These are phyloP conservation scores for Encarsia formosa DNA, from an alignment of 2,888 invertebrate species.

Conservation along the genomic window DNA sequence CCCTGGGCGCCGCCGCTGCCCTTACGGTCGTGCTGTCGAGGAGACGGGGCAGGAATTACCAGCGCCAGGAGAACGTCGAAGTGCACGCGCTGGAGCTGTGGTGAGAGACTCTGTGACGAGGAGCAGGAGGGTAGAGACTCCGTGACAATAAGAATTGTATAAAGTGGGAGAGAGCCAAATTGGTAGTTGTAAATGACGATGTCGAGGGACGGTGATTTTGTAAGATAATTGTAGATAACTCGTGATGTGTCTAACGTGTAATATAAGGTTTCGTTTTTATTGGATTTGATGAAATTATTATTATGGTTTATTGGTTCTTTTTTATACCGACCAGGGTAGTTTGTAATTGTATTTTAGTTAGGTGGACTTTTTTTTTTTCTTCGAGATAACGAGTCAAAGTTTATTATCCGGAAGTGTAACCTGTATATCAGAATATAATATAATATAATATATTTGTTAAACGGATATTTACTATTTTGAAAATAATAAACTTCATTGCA, in stretches of 20 bases:
- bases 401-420: too few relatives aligned
- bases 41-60: conserved; percentile 41
- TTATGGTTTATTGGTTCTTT: too few relatives aligned
- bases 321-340: too few relatives aligned
- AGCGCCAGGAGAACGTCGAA: conserved; percentile 56
- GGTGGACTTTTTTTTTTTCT: too few relatives aligned
- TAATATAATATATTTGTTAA: conserved; percentile 29
- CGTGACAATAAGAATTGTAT: conserved; percentile 49
- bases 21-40: conserved; percentile 52
- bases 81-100: conserved; percentile 63
- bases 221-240: conserved; percentile 27
- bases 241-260: conserved; percentile 24
- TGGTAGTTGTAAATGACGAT: too few relatives aligned
- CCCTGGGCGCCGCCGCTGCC: conserved; percentile 57
- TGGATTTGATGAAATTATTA: conserved; percentile 18
- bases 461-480: conserved; percentile 28
- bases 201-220: too few relatives aligned
- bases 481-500: conserved; percentile 27
- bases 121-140: too few relatives aligned
- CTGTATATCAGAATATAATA: conserved; percentile 19
- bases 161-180: conserved; percentile 36
- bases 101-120: conserved; percentile 59
- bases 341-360: too few relatives aligned
- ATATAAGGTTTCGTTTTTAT: conserved; percentile 24
- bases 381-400: too few relatives aligned